Base-by-base conservation (phyloP, 2,113 vertebrate species). In the Morone chrysops region DNA sequence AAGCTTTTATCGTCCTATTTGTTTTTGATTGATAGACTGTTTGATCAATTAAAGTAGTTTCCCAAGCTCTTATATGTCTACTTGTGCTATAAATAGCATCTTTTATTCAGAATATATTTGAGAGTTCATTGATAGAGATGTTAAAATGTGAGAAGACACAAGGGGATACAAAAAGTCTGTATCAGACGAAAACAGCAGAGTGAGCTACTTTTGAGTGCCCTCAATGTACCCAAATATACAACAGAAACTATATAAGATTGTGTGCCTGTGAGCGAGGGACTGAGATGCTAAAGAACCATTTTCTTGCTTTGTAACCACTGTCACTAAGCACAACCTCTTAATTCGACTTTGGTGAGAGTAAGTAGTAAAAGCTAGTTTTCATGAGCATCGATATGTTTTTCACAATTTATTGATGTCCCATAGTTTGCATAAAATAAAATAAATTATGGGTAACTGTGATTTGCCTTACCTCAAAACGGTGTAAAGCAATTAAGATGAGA, bases 141-240 rank as follows among this genome's bases (percentile, higher is more conserved):
- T 47, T 73, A 14, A 76, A 53, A 60, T 25, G 12, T 66, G 12
- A 10, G 11, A 56, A 38, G 40, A 67, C 69, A 67, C 17, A 9
- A 2, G n/a, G 47, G 16, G 13, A 4, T 40, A 31, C 38, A 50
- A 70, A 36, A 66, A 36, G 6, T 47, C 12, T 18, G 50, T 14
- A 50, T 18, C 14, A 36, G 25, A 77, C 17, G 8, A 20, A 71
- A 48, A 81, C 0, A 2, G 4, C 1, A 20, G 45, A 72, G n/a
- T 51, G 38, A 8, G 48, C 11, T 57, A 79, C 53, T 17, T 79
- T 75, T 65, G 63, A 66, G n/a, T 63, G 60, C 25, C 47, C 51
- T 68, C n/a, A 47, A 69, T 62, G 48, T 16, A 38, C 50, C 22
- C 57, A 18, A 79, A 18, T n/a, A 25, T 54, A 31, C 66, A 80